Evolutionary conservation across 2,113 vertebrate species (phyloP).

Genomic region (Oreochromis tanganicae): DNA sequence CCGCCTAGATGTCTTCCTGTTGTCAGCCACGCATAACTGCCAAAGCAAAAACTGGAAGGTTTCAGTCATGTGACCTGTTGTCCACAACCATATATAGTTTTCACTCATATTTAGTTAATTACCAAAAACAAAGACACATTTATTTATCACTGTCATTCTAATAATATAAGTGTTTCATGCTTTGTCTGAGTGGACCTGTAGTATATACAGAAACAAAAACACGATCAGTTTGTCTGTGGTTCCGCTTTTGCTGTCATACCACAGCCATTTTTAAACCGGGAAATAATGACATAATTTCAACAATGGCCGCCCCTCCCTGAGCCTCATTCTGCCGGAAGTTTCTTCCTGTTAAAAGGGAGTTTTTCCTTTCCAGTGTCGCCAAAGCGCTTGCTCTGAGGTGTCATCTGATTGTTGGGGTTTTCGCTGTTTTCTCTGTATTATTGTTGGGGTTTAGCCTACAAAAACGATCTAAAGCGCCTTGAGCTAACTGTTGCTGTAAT

Average conservation of each 20-base stretch:
- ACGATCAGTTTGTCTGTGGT: not conserved
- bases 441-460: not conserved
- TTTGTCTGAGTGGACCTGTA: not conserved
- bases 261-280: not conserved
- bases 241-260: not conserved
- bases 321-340: accelerated
- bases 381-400: accelerated
- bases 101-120: not conserved
- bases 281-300: not conserved
- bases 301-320: not conserved
- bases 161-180: not conserved
- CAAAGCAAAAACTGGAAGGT: not conserved
- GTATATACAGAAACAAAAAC: not conserved
- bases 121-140: not conserved
- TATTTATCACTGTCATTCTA: not conserved
- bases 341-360: not conserved
- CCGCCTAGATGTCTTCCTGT: not conserved
- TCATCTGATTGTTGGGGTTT: not conserved
- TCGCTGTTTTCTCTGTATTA: accelerated
- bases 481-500: accelerated
- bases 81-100: not conserved
- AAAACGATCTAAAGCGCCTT: accelerated
- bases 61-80: not conserved
- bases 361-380: not conserved
- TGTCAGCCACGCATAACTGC: not conserved